These are phyloP conservation scores for Cataglyphis rosenhaueri DNA, from an alignment of 2,888 invertebrate species.

Conservation along the genomic window DNA sequence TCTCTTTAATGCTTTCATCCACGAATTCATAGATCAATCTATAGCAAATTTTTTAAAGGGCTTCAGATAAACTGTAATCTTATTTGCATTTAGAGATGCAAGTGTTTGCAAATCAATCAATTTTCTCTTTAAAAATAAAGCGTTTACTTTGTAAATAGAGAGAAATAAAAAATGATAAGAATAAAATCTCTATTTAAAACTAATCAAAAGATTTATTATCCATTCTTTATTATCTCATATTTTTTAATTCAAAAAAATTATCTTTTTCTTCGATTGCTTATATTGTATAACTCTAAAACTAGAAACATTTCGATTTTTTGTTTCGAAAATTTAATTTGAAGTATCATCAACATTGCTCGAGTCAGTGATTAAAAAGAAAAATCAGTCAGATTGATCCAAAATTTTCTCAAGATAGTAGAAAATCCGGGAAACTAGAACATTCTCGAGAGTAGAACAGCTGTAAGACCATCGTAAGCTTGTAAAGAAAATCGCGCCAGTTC, in stretches of 20 bases:
- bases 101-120: not conserved
- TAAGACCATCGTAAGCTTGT: not conserved
- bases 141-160: not conserved
- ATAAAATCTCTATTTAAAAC: not conserved
- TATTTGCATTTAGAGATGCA: not conserved
- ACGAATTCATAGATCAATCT: not conserved
- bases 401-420: not conserved
- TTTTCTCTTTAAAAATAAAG: not conserved
- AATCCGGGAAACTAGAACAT: not conserved
- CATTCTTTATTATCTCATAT: not conserved
- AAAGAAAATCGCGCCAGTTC: not conserved
- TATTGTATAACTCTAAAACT: not conserved
- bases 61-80: not conserved
- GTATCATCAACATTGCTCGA: not conserved
- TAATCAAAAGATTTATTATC: not conserved
- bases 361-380: not conserved
- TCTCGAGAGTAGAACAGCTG: not conserved
- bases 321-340: not conserved
- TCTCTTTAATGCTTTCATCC: not conserved
- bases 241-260: not conserved
- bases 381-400: not conserved
- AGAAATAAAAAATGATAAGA: not conserved
- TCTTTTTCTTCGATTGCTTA: not conserved
- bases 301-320: constrained; percentile 6
- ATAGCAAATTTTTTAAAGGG: not conserved